A percentile compares a stretch with the other conserved stretches of the same genome.
These are phyloP conservation scores for Papilio xuthus DNA, from an alignment of 1,140 invertebrate species.

Conservation along the genomic window DNA sequence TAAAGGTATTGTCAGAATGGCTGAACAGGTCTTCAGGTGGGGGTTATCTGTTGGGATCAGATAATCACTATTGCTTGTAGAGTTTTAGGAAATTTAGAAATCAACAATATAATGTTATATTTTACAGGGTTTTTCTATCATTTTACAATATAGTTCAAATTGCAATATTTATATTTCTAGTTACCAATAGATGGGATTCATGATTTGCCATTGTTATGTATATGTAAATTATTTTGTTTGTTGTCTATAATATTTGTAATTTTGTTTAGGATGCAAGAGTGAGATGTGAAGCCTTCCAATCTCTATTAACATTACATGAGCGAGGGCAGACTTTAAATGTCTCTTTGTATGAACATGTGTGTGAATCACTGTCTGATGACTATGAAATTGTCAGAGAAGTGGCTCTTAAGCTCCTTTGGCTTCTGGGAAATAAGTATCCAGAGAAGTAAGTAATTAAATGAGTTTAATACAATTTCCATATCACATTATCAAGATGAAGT, in stretches of 20 bases:
- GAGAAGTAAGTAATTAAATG: slow-evolving; percentile 86
- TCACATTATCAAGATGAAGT: background rate
- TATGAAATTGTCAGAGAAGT: slow-evolving; percentile 96
- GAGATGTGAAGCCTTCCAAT: slow-evolving; percentile 92
- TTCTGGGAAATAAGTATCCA: slow-evolving; percentile 92
- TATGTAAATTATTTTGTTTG: background rate
- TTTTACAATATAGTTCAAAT: too few species aligned
- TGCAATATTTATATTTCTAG: too few species aligned
- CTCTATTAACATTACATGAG: slow-evolving; percentile 91
- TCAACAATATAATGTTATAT: too few species aligned
- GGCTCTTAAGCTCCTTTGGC: slow-evolving; percentile 92
- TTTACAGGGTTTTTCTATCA: too few species aligned
- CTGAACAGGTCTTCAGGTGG: too few species aligned
- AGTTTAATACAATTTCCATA: background rate
- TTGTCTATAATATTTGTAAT: background rate
- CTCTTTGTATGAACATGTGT: slow-evolving; percentile 91
- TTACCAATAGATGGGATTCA: too few species aligned
- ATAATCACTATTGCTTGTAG: too few species aligned
- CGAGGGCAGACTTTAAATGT: slow-evolving; percentile 90
- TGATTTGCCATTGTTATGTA: too few species aligned
- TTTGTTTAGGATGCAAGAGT: slow-evolving; percentile 90
- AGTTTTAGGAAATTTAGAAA: too few species aligned
- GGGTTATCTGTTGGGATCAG: too few species aligned
- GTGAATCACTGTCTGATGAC: slow-evolving; percentile 93
- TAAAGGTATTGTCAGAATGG: too few species aligned